Conservation (phyloP, 2,113 vertebrate genomes). For the Plecturocebus donacophilus region DNA sequence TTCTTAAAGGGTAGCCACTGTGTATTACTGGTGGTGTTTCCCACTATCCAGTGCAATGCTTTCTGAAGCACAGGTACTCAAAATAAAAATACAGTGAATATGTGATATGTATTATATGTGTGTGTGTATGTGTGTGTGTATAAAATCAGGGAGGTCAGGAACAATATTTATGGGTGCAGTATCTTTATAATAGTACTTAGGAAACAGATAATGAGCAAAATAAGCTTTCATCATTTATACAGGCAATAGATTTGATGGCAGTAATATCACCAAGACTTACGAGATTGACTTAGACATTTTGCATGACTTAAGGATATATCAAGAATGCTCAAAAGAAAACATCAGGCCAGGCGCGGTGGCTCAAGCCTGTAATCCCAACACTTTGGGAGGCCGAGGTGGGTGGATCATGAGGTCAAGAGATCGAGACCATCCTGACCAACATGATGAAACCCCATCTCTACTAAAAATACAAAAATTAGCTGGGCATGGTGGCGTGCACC, state of each 20-base stretch:
- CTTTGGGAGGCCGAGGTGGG: too few relatives aligned
- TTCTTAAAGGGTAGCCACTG: neutral
- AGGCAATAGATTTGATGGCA: neutral
- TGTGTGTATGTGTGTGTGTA: too few relatives aligned
- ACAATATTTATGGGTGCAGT: neutral
- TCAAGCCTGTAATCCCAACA: too few relatives aligned
- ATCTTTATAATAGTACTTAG: neutral
- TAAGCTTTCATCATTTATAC: neutral
- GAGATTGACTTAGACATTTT: neutral
- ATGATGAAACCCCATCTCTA: too few relatives aligned
- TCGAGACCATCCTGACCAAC: too few relatives aligned
- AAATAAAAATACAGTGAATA: neutral
- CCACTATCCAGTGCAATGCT: neutral
- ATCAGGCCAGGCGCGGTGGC: too few relatives aligned
- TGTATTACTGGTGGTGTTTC: neutral
- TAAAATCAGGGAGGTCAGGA: neutral
- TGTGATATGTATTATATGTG: neutral
- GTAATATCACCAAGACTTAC: neutral
- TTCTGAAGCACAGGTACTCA: neutral
- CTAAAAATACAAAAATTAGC: too few relatives aligned
- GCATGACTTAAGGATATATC: neutral
- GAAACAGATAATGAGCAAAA: neutral
- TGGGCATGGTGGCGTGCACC: too few relatives aligned
- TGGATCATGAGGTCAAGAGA: too few relatives aligned
- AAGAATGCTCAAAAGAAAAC: neutral